These are phyloP conservation scores for Acanthococcus lagerstroemiae DNA, from an alignment of 2,888 invertebrate genomes.

Conservation along the genomic window DNA sequence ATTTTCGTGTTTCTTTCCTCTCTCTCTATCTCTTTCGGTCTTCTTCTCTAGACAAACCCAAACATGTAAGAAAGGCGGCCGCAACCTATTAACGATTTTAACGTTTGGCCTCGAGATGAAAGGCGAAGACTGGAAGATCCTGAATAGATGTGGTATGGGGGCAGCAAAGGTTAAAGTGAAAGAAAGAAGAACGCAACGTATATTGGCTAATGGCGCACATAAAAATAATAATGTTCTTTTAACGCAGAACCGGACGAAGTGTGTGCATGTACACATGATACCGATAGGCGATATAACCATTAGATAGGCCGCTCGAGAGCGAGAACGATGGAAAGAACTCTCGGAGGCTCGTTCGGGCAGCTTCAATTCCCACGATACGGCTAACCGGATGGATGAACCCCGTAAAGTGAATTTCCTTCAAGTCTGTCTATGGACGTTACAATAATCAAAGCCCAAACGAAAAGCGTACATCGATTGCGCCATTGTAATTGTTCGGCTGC, in stretches of 20 bases:
- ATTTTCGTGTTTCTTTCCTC: constrained; percentile 25
- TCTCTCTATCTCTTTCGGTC: not conserved
- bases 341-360: constrained; percentile 18
- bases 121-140: constrained; percentile 24
- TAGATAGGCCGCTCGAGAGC: constrained; percentile 14
- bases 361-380: constrained; percentile 26
- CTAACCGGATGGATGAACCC: constrained; percentile 30
- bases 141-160: constrained; percentile 31
- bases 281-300: constrained; percentile 26
- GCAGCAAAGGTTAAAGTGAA: constrained; percentile 25
- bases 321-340: constrained; percentile 15
- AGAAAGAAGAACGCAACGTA: constrained; percentile 20
- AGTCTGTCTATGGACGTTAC: not conserved
- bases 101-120: constrained; percentile 30
- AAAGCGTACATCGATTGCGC: not conserved
- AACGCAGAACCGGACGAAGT: constrained; percentile 22
- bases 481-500: not conserved
- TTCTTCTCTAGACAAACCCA: constrained; percentile 9
- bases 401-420: constrained; percentile 27
- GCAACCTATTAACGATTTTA: constrained; percentile 28
- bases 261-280: constrained; percentile 24
- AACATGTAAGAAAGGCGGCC: constrained; percentile 12
- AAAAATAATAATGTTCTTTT: constrained; percentile 30
- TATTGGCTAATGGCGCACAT: constrained; percentile 30
- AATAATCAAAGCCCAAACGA: not conserved